Evolutionary conservation across 2,113 vertebrate species (phyloP).

Genomic region (Oxyruncus cristatus): DNA sequence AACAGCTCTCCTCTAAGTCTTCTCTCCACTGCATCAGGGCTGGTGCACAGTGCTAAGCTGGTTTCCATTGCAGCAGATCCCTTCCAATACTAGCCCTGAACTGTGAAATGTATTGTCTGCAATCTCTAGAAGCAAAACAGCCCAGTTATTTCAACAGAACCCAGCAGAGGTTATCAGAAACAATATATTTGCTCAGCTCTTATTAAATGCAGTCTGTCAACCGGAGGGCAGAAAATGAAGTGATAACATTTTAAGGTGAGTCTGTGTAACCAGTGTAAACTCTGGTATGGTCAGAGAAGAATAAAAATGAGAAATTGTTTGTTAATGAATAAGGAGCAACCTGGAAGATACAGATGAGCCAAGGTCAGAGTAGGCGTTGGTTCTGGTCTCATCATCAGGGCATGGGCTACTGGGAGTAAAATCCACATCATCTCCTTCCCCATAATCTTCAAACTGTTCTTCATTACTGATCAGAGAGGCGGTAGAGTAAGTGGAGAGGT

Average conservation of each 20-base stretch:
- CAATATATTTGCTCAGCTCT: neutral
- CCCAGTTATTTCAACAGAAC: neutral
- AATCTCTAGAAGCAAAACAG: neutral
- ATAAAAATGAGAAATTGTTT: neutral
- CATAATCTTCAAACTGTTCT: slow-evolving; percentile 98
- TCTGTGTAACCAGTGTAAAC: neutral
- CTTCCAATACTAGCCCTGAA: neutral
- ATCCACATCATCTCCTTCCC: slow-evolving; percentile 91
- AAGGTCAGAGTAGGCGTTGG: slow-evolving; percentile 90
- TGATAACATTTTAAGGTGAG: neutral
- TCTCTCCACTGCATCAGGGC: neutral
- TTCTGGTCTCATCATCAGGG: slow-evolving; percentile 88
- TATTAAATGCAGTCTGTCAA: neutral
- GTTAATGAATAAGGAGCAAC: slow-evolving; percentile 67
- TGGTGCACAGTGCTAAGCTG: neutral
- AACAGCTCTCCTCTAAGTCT: neutral
- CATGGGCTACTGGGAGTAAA: slow-evolving; percentile 90
- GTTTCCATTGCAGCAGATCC: neutral
- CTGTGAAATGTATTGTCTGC: neutral
- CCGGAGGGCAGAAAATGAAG: neutral
- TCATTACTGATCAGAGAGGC: slow-evolving; percentile 91
- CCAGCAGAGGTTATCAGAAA: neutral
- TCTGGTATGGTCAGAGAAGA: neutral
- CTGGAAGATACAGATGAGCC: slow-evolving; percentile 96
- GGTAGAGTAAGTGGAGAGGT: slow-evolving; percentile 90